Base-by-base conservation (phyloP, 2,113 vertebrate species). In the Zosterops lateralis region DNA sequence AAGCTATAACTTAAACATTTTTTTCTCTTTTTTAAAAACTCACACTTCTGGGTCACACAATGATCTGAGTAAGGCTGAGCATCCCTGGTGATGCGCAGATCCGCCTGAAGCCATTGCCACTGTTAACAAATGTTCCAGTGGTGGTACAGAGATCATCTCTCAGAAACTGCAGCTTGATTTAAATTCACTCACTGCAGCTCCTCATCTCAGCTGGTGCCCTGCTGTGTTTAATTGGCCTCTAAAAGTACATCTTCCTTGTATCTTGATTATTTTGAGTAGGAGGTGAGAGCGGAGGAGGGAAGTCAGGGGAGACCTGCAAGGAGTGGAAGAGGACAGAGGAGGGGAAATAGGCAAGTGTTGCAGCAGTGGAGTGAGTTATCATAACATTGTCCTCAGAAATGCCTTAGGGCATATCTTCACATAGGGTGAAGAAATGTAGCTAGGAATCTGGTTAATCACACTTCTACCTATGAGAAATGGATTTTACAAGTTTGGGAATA, bases 191-290 rank as follows among this genome's bases (percentile, higher is more conserved):
- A 76, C 45, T 86, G 86, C 68, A 89, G 77, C 65, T 92, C 54
- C 45, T 87, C 86, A 75, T 90, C 68, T 92, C 78, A 85, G 71
- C 78, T 92, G 84, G 47, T 82, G 51, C 78, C 91, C 91, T 85
- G 91, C 92, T 95, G 93, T 73, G 88, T 76, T 94, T 96, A 96
- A 97, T 82, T 96, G 75, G 65, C 62, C 75, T 93, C 87, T 92
- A 47, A 84, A 95, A 89, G 64, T 44, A 62, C 65, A 45, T 91
- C 86, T 93, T 84, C 77, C 66, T 94, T 90, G 83, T 86, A 80
- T 56, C 93, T 77, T 92, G 93, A 95, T 97, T 84, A 93, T 72
- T 87, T 89, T 78, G 67, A 86, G 83, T 31, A 50, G 56, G 57
- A 83, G 31, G 72, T 45, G 51, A 92, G 58, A 67, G 19, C 1